A percentile compares a stretch with the other conserved stretches of the same genome.
These are phyloP conservation scores for Nomada flava DNA, from an alignment of 2,888 invertebrate species.

Conservation along the genomic window DNA sequence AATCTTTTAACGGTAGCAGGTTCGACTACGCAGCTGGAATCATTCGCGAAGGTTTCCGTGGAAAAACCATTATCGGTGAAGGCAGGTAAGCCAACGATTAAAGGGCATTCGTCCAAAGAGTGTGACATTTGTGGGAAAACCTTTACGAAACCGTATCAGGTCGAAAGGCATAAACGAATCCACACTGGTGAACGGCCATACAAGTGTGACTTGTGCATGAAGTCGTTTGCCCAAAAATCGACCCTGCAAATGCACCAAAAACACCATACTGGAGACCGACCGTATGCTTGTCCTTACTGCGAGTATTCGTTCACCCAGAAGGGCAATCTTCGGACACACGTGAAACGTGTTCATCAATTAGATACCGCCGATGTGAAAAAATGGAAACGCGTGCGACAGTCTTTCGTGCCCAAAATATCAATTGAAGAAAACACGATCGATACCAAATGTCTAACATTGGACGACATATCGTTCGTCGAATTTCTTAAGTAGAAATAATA, in stretches of 20 bases:
- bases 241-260: slow-evolving; percentile 87
- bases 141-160: slow-evolving; percentile 86
- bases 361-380: slow-evolving; percentile 72
- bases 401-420: slow-evolving; percentile 60
- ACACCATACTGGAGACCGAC: slow-evolving; percentile 86
- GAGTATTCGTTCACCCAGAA: slow-evolving; percentile 87
- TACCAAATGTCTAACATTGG: slow-evolving; percentile 72
- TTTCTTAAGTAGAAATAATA: slow-evolving; percentile 68
- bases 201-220: slow-evolving; percentile 86
- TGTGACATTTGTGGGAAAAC: slow-evolving; percentile 84
- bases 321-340: slow-evolving; percentile 87
- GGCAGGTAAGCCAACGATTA: background rate
- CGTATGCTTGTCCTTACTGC: slow-evolving; percentile 86
- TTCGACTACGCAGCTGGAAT: background rate
- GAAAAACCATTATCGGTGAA: background rate
- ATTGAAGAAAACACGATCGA: slow-evolving; percentile 70
- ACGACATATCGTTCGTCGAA: slow-evolving; percentile 78
- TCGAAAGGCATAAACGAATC: slow-evolving; percentile 85
- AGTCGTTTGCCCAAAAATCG: slow-evolving; percentile 87
- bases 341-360: slow-evolving; percentile 84
- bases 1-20: slow-evolving; percentile 14
- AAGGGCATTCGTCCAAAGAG: slow-evolving; percentile 65
- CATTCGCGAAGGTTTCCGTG: slow-evolving; percentile 9
- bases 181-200: slow-evolving; percentile 87
- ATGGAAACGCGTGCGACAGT: slow-evolving; percentile 67